Evolutionary conservation across 2,888 invertebrate genomes (phyloP).

Genomic region (Cerastis rubricosa): DNA sequence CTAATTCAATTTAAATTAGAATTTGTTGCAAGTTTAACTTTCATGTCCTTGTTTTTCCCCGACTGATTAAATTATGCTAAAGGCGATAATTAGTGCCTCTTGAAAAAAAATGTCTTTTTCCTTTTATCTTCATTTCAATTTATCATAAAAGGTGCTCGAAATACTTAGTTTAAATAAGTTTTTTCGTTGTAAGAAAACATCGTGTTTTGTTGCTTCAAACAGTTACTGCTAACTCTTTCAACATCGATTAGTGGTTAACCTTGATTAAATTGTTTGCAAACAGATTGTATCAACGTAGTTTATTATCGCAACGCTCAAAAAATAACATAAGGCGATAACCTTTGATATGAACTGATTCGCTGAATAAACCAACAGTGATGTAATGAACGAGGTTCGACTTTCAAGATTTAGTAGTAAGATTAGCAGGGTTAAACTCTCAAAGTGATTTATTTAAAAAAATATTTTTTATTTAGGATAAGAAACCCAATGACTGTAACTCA

Average conservation of each 20-base stretch:
- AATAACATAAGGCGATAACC: conserved; percentile 61
- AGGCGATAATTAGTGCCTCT: neutral
- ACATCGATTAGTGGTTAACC: conserved; percentile 59
- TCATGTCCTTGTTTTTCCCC: no score
- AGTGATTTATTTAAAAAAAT: neutral
- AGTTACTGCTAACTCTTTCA: conserved; percentile 40
- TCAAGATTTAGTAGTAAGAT: conserved; percentile 1
- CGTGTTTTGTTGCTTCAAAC: conserved; percentile 6
- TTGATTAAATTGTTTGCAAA: conserved; percentile 70
- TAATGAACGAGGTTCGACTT: conserved; percentile 4
- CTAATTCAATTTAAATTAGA: neutral
- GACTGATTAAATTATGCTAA: no score
- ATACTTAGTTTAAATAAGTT: neutral
- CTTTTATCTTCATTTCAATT: neutral
- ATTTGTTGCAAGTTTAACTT: neutral
- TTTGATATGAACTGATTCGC: conserved; percentile 35
- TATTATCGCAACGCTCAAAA: conserved; percentile 45
- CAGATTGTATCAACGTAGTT: conserved; percentile 60
- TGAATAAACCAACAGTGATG: conserved; percentile 28
- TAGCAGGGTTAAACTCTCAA: neutral
- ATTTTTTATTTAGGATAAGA: neutral
- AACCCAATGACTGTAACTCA: neutral
- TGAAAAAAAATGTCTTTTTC: no score
- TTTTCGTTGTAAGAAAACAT: neutral
- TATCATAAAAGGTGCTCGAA: neutral